A percentile compares a stretch with the other conserved stretches of the same genome.
Evolutionary conservation across 2,888 invertebrate genomes (phyloP).

Genomic region (Magallana nippona): DNA sequence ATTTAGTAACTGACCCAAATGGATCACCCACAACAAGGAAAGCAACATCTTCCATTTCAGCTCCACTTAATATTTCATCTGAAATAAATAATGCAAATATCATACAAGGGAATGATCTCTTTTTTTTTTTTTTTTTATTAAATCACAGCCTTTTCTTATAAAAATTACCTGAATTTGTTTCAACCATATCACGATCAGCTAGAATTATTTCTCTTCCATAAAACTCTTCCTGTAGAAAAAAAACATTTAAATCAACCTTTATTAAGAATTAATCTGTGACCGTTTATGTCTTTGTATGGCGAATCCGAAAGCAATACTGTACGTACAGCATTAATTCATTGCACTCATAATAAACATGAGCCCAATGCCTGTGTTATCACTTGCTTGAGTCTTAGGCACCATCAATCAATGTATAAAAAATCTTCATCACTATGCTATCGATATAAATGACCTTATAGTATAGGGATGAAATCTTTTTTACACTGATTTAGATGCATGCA

Average conservation of each 20-base stretch:
- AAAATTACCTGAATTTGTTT: conserved; percentile 86
- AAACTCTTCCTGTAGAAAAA: conserved; percentile 89
- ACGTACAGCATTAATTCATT: neutral
- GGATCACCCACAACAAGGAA: conserved; percentile 98
- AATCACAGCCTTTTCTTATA: neutral
- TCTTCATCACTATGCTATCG: too few relatives aligned
- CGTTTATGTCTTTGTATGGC: too few relatives aligned
- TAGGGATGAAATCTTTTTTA: too few relatives aligned
- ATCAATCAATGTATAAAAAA: too few relatives aligned
- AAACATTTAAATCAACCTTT: neutral
- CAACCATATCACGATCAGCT: conserved; percentile 97
- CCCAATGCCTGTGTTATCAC: too few relatives aligned
- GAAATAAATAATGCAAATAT: neutral
- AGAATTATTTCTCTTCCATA: conserved; percentile 90
- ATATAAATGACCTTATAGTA: too few relatives aligned
- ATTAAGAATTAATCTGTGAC: too few relatives aligned
- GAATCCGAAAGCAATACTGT: neutral
- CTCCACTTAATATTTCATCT: conserved; percentile 90
- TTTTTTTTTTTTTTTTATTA: neutral
- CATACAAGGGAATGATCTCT: neutral
- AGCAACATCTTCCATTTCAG: conserved; percentile 89
- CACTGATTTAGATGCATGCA: too few relatives aligned
- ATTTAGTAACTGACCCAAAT: conserved; percentile 83
- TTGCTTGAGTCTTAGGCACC: too few relatives aligned
- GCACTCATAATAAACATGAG: too few relatives aligned